Conservation (phyloP, 1,140 invertebrate species). For the Galleria mellonella region DNA sequence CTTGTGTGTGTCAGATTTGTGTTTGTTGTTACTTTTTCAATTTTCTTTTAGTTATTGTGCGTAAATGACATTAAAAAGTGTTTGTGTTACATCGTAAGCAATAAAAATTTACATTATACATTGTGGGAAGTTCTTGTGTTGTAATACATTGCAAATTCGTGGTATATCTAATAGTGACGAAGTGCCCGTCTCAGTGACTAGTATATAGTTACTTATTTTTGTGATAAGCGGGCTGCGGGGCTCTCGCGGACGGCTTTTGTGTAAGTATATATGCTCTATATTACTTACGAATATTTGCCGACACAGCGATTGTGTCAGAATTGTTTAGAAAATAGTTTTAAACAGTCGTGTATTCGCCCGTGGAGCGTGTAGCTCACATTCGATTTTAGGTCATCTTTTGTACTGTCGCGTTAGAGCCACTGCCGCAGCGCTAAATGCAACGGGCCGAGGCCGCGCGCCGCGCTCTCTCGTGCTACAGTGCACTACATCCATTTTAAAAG, state of each 20-base stretch:
- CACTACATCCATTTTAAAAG: conserved; percentile 65
- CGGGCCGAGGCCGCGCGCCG: conserved; percentile 65
- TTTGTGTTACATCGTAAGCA: conserved; percentile 25
- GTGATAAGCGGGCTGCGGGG: conserved; percentile 72
- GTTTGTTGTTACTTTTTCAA: conserved; percentile 72
- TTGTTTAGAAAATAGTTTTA: conserved; percentile 58
- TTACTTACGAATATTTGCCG: conserved; percentile 29
- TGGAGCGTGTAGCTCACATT: conserved; percentile 53
- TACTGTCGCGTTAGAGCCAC: conserved; percentile 55
- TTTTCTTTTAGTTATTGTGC: conserved; percentile 53
- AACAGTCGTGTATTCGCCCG: conserved; percentile 42
- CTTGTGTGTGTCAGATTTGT: conserved; percentile 74
- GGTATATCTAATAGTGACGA: conserved; percentile 63
- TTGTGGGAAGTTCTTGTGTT: conserved; percentile 22
- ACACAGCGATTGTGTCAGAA: conserved; percentile 44
- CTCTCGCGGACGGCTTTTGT: conserved; percentile 62
- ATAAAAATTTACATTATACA: conserved; percentile 15
- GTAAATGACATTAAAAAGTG: conserved; percentile 48
- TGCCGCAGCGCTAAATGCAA: conserved; percentile 61
- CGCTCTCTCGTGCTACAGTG: conserved; percentile 51
- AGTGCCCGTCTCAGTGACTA: conserved; percentile 68
- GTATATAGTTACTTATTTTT: conserved; percentile 75
- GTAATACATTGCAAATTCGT: conserved; percentile 30
- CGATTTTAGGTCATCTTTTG: conserved; percentile 72
- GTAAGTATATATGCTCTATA: conserved; percentile 54